phyloP scores from a whole-genome alignment of 2,888 invertebrate genomes.

The Idaea aversata region DNA sequence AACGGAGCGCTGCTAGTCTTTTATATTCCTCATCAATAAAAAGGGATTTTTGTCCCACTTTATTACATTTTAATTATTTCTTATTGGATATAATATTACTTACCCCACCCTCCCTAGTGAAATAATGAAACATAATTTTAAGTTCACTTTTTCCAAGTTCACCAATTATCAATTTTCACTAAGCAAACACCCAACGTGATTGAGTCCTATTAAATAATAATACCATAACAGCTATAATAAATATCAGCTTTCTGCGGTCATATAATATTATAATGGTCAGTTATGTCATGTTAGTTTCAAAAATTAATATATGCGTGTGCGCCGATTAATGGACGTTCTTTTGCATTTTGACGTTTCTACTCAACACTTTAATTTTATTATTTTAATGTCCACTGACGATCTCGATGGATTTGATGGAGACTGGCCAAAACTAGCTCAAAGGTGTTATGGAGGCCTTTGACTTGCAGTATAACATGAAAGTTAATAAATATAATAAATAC shows the following conservation, averaged over 20 bases:
- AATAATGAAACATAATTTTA: too few species aligned
- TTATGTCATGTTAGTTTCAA: constrained; percentile 5
- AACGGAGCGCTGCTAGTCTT: too few species aligned
- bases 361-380: not conserved
- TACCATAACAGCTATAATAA: not conserved
- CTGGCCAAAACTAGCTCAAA: too few species aligned
- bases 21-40: too few species aligned
- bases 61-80: too few species aligned
- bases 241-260: not conserved
- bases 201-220: not conserved
- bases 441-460: too few species aligned
- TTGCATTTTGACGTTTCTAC: not conserved
- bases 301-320: not conserved
- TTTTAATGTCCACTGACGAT: not conserved
- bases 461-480: too few species aligned
- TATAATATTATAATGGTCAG: not conserved
- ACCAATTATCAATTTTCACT: not conserved
- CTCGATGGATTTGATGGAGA: not conserved
- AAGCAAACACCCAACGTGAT: not conserved
- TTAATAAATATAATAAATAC: too few species aligned
- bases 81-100: too few species aligned
- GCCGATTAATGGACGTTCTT: not conserved
- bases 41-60: too few species aligned
- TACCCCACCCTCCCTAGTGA: too few species aligned
- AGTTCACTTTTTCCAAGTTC: too few species aligned